Base-by-base conservation (phyloP, 1,140 invertebrate genomes). In the Stegodyphus mimosarum region DNA sequence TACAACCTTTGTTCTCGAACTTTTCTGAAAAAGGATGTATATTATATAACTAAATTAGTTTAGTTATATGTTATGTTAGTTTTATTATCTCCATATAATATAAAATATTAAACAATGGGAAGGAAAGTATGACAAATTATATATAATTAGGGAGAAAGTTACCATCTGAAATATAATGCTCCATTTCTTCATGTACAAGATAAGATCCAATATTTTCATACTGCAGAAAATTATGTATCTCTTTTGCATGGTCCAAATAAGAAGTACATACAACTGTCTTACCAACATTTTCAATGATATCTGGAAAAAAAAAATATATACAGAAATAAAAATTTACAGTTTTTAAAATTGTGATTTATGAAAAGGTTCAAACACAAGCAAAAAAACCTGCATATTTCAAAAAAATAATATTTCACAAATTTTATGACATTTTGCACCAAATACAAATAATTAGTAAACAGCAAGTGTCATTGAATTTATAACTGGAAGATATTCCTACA, bases 171-270 rank as follows among this genome's bases (percentile, higher is more conserved):
- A 76, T 84, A 60, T 84, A 76, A 33, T 84, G 81, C 49, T 75
- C 72, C 73, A 75, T 75, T 55, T 69, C 51, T 75, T 84, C 81
- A 17, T 18, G 75, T 6, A 84, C 64, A 15, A 84, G 49, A 69
- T 17, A 76, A 49, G 81, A 53, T 70, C 72, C 70, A 9, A 84
- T 33, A 63, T 50, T 69, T 69, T 84, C 81, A 60, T 49, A 84
- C n/a, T 49, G 67, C 6, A 84, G 55, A 49, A 71, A 78, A 6
- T n/a, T 5, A 71, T 73, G 69, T 17, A 86, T 52, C 18, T 79
- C 60, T 5, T 53, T n/a, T 15, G 83, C 83, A n/a, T 15, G 55
- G 1, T 72, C n/a, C 5, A n/a, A 6, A n/a, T 64, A 60, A 7
- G 6, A n/a, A 9, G 75, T 79, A 18, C 75, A 79, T 33, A 84